Evolutionary conservation across 2,888 invertebrate species (phyloP), one percentile per base, ranked within the genome.

Genomic region (Patella ulyssiponensis): DNA sequence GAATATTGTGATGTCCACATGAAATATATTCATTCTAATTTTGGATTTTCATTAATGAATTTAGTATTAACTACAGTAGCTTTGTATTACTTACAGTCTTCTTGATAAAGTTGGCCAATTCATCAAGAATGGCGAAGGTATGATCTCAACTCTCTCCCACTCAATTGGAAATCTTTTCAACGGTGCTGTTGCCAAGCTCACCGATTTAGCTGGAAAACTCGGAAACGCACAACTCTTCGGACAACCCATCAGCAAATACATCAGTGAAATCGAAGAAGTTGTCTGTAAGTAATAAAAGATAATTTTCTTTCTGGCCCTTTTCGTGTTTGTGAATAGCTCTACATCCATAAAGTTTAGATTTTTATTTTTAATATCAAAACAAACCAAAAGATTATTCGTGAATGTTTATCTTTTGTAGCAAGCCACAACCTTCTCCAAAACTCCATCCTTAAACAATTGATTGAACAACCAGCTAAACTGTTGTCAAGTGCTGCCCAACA

Each of bases 351-450:
- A 44, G 44, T 44, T 44, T 1, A 44, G 9, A 44, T 44, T 5
- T 5, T 44, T 44, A 44, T 44, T 44, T 44, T 44, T 44, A 7
- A 44, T 44, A 44, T 0, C 0, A 44, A 9, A 44, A 7, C 44
- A 44, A 44, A 44, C 0, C 44, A 44, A 44, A 44, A 1, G 44
- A 0, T 44, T 44, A 44, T 9, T 9, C 44, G 44, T 44, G 44
- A 9, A 44, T 9, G 44, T 14, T 56, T 12, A 23, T 15, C 53
- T 53, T 69, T 51, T 69, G 20, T 44, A 27, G 71, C 20, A 72
- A 76, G 76, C 58, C 76, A 76, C 73, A 64, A 69, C 54, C 56
- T 72, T 52, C 52, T 76, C 52, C 76, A 76, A 27, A 15, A n/a
- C 20, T 52, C 64, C 15, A 33, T 54, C 52, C 27, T 71, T 44